These are phyloP conservation scores for Sipunculus nudus DNA, from an alignment of 2,888 invertebrate species.

Conservation along the genomic window DNA sequence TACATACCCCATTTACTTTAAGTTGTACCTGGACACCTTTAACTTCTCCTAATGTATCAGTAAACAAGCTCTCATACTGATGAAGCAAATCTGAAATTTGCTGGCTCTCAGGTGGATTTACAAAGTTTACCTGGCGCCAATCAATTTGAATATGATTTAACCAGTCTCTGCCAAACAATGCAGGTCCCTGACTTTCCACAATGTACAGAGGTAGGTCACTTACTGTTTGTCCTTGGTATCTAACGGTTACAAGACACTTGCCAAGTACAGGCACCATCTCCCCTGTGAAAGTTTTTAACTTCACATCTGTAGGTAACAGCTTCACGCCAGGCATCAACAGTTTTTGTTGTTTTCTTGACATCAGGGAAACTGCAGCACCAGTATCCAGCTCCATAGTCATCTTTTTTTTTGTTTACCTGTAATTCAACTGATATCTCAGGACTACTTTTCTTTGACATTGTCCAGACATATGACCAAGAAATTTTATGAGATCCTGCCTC, in stretches of 20 bases:
- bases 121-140: not conserved
- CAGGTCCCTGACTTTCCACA: not conserved
- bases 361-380: not conserved
- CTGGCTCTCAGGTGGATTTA: not conserved
- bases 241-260: not conserved
- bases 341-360: not conserved
- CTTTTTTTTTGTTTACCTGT: too few species aligned
- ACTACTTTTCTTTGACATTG: too few species aligned
- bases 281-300: not conserved
- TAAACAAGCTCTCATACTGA: not conserved
- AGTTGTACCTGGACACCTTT: not conserved
- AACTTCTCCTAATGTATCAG: not conserved
- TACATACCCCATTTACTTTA: conserved; percentile 2
- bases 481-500: too few species aligned
- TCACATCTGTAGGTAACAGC: not conserved
- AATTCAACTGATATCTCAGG: too few species aligned
- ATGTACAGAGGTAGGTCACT: not conserved
- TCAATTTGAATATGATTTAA: not conserved
- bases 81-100: not conserved
- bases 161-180: not conserved
- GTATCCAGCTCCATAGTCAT: not conserved
- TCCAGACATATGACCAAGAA: too few species aligned
- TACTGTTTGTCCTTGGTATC: not conserved
- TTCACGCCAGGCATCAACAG: too few species aligned
- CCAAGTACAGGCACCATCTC: not conserved